Conservation (phyloP, 2,113 vertebrate species). For the Zeus faber region DNA sequence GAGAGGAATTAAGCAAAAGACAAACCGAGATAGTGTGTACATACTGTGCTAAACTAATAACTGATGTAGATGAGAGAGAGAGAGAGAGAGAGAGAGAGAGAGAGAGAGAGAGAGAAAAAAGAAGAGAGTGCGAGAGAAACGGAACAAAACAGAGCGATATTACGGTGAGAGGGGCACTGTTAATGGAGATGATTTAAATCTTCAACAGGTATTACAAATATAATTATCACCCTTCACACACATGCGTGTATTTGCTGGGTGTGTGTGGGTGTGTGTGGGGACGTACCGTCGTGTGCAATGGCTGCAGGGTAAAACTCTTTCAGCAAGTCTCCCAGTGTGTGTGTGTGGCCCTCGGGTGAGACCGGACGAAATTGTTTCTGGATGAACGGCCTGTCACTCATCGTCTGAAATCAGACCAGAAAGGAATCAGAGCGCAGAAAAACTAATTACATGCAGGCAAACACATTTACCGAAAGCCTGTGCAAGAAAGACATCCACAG, state of each 20-base stretch:
- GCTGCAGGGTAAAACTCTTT: conserved; percentile 87
- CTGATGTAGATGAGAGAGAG: not conserved
- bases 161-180: not conserved
- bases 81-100: not conserved
- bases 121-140: not conserved
- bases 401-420: conserved; percentile 71
- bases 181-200: not conserved
- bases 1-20: not conserved
- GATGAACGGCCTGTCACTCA: conserved; percentile 89
- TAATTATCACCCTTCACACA: not conserved
- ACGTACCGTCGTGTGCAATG: conserved; percentile 82
- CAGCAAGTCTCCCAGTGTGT: conserved; percentile 89
- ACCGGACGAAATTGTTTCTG: conserved; percentile 94
- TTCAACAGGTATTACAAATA: not conserved
- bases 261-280: not conserved
- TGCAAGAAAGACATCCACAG: not conserved
- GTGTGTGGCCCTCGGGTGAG: conserved; percentile 82
- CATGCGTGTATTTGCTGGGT: conserved; percentile 11
- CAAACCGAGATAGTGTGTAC: not conserved
- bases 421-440: conserved; percentile 18
- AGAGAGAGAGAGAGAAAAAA: not conserved
- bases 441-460: not conserved
- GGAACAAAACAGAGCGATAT: not conserved
- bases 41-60: not conserved
- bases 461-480: not conserved